phyloP scores from a whole-genome alignment of 64 coral and sea anemone species.

The Cladopsammia gracilis region DNA sequence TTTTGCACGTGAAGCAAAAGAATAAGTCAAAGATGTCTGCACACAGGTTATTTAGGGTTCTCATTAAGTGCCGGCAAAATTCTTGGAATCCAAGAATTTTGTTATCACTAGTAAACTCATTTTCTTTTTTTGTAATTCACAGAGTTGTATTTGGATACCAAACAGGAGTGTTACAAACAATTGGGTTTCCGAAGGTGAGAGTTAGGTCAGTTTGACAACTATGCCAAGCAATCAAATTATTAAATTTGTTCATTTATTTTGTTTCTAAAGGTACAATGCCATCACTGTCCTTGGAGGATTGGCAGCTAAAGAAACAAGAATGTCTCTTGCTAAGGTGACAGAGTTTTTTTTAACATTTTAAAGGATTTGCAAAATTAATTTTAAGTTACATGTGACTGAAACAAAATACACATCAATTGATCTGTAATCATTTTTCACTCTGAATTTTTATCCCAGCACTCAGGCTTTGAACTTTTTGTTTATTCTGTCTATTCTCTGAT shows the following conservation, averaged over 20 bases:
- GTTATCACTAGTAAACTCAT: not conserved
- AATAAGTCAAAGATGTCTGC: too few species aligned
- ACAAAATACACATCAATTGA: too few species aligned
- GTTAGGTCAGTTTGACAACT: not conserved
- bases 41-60: too few species aligned
- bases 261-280: slow-evolving; percentile 68
- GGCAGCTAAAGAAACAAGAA: slow-evolving; percentile 79
- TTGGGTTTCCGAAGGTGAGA: slow-evolving; percentile 86
- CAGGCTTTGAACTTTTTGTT: too few species aligned
- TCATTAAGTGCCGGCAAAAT: too few species aligned
- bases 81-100: not conserved
- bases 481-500: too few species aligned
- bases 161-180: slow-evolving; percentile 89
- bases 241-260: not conserved
- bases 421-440: too few species aligned
- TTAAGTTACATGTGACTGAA: not conserved
- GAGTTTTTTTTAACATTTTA: not conserved
- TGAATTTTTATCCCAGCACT: too few species aligned
- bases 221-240: too few species aligned
- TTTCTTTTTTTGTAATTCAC: not conserved
- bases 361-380: not conserved
- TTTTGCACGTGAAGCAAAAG: too few species aligned
- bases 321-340: slow-evolving; percentile 61
- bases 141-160: slow-evolving; percentile 93
- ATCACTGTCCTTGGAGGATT: slow-evolving; percentile 65